Percentiles rank a stretch among this genome's conserved stretches.
Conservation (phyloP, 2,888 invertebrate genomes). For the Spatulosminthurus flaviceps region DNA sequence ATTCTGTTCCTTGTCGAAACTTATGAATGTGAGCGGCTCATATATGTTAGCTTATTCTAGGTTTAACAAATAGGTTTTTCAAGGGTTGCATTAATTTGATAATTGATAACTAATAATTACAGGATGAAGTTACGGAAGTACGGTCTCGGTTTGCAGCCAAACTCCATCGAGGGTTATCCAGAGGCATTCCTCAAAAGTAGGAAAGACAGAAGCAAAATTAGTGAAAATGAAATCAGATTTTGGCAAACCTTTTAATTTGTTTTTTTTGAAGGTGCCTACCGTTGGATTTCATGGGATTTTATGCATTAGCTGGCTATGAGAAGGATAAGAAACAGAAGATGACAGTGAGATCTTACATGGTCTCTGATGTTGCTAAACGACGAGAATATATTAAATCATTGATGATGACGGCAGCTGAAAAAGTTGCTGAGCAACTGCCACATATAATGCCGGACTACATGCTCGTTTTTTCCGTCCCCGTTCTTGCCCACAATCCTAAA, state of each 20-base stretch:
- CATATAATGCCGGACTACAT: slow-evolving; percentile 96
- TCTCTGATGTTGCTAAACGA: slow-evolving; percentile 85
- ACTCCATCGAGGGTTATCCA: slow-evolving; percentile 85
- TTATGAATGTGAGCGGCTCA: slow-evolving; percentile 78
- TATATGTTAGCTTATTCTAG: too few species aligned
- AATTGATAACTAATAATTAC: slow-evolving; percentile 32
- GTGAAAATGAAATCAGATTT: too few species aligned
- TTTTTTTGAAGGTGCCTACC: slow-evolving; percentile 75
- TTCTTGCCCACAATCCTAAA: slow-evolving; percentile 91
- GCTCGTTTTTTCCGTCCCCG: slow-evolving; percentile 94
- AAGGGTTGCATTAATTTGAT: slow-evolving; percentile 42
- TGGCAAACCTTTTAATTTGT: neutral
- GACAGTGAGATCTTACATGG: slow-evolving; percentile 81
- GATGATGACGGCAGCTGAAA: slow-evolving; percentile 76
- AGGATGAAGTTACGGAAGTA: slow-evolving; percentile 79
- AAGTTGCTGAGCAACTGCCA: slow-evolving; percentile 79
- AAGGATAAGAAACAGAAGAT: slow-evolving; percentile 79
- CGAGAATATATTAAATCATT: slow-evolving; percentile 90
- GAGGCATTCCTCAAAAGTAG: slow-evolving; percentile 82
- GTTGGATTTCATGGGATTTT: slow-evolving; percentile 95
- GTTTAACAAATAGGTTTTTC: too few species aligned
- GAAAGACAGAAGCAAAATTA: neutral
- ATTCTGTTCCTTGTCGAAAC: slow-evolving; percentile 90
- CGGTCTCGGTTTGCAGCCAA: slow-evolving; percentile 88
- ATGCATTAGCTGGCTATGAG: slow-evolving; percentile 89